Percentiles rank a stretch among this genome's conserved stretches.
Conservation (phyloP, 1,140 invertebrate species). For the Drosophila tropicalis region DNA sequence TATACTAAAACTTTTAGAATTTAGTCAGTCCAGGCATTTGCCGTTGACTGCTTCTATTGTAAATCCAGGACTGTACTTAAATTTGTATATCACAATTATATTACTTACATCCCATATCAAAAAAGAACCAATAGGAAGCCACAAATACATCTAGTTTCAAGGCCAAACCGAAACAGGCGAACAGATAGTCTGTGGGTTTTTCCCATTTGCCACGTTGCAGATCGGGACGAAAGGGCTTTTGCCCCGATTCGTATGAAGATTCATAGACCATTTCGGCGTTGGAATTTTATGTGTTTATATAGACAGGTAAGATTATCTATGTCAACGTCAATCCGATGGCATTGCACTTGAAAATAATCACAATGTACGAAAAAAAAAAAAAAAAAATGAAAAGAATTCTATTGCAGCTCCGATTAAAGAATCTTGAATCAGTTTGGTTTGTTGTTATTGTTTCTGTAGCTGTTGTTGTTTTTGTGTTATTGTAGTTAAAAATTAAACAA, state of each 20-base stretch:
- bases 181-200: constrained; percentile 66
- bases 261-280: constrained; percentile 64
- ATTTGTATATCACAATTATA: no score
- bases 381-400: not conserved
- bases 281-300: not conserved
- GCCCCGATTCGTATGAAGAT: constrained; percentile 70
- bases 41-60: no score
- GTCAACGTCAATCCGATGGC: not conserved
- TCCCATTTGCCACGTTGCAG: constrained; percentile 70
- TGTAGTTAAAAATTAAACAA: constrained; percentile 1
- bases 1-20: no score
- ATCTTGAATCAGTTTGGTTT: not conserved
- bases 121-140: constrained; percentile 57
- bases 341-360: constrained; percentile 13
- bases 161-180: constrained; percentile 64
- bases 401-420: not conserved
- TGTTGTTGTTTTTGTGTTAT: not conserved
- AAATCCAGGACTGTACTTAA: no score
- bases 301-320: constrained; percentile 7
- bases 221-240: constrained; percentile 69
- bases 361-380: not conserved
- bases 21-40: no score
- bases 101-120: constrained; percentile 68
- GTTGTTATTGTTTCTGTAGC: not conserved
- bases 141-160: constrained; percentile 67